Percentiles rank a stretch among this genome's conserved stretches.
phyloP scores from a whole-genome alignment of 2,888 invertebrate genomes.

The Trypoxylon attenuatum region DNA sequence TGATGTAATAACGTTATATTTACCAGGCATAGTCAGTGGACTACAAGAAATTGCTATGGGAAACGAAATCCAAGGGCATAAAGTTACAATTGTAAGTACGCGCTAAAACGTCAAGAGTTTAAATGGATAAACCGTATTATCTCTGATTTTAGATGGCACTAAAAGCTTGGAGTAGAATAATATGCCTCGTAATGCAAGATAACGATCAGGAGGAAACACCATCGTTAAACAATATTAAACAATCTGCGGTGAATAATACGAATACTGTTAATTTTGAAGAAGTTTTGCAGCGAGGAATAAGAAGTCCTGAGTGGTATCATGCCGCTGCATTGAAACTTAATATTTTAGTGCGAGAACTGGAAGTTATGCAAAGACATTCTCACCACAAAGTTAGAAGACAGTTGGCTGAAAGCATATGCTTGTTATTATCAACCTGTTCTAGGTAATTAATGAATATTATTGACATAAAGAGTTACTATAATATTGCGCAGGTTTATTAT shows the following conservation, averaged over 20 bases:
- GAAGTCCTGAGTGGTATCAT: conserved; percentile 78
- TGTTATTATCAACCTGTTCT: conserved; percentile 79
- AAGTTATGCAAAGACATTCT: conserved; percentile 78
- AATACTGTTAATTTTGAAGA: conserved; percentile 63
- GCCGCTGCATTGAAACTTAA: conserved; percentile 78
- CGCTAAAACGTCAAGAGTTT: no score
- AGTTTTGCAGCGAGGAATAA: conserved; percentile 69
- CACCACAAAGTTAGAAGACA: conserved; percentile 80
- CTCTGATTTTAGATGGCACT: conserved; percentile 71
- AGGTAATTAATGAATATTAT: conserved; percentile 71
- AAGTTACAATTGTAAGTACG: conserved; percentile 77
- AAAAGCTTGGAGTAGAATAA: conserved; percentile 74
- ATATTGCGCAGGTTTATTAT: not conserved
- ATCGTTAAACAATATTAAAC: conserved; percentile 41
- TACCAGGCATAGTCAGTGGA: conserved; percentile 80
- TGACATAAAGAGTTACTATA: no score
- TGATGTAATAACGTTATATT: conserved; percentile 78
- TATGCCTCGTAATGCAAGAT: conserved; percentile 75
- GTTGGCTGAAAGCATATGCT: conserved; percentile 78
- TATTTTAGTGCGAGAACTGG: conserved; percentile 75
- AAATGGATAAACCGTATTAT: conserved; percentile 8
- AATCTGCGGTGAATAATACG: no score
- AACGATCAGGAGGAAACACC: conserved; percentile 41
- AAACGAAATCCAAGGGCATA: conserved; percentile 79
- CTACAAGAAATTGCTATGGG: conserved; percentile 78